phyloP scores from a whole-genome alignment of 2,113 vertebrate species.

The Rana temporaria region DNA sequence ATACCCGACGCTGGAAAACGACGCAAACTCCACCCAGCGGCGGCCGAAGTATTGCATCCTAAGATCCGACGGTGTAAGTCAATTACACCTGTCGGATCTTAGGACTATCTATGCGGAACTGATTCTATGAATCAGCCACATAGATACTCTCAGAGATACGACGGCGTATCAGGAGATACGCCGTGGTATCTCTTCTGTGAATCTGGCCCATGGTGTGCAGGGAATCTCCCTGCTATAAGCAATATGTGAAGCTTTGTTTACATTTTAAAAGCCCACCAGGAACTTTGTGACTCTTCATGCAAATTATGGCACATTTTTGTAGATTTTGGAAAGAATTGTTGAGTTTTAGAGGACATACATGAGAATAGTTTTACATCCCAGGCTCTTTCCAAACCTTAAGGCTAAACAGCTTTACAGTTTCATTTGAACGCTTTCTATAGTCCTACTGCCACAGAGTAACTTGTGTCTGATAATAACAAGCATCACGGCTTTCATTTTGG shows the following conservation, averaged over 20 bases:
- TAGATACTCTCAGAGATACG: too few species aligned
- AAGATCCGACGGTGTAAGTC: too few species aligned
- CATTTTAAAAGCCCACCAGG: slow-evolving; percentile 11
- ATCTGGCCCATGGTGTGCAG: too few species aligned
- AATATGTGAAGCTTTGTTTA: slow-evolving; percentile 25
- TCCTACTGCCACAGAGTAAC: neutral
- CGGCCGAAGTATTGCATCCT: too few species aligned
- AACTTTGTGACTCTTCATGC: neutral
- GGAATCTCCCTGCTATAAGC: slow-evolving; percentile 8
- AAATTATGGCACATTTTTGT: slow-evolving; percentile 7
- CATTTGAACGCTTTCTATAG: neutral
- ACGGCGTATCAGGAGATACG: too few species aligned
- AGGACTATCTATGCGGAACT: too few species aligned
- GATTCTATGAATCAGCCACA: too few species aligned
- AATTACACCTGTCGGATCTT: too few species aligned
- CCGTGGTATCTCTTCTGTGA: too few species aligned
- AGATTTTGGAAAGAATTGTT: slow-evolving; percentile 17
- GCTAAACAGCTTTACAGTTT: slow-evolving; percentile 23
- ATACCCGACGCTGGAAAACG: too few species aligned
- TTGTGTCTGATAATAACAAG: neutral
- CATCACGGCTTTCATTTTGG: neutral
- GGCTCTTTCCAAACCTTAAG: slow-evolving; percentile 5
- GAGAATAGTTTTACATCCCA: neutral
- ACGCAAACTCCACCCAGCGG: too few species aligned
- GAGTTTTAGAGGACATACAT: slow-evolving; percentile 5